Evolutionary conservation across 1,140 invertebrate genomes (phyloP).

Genomic region (Drosophila nikananu): DNA sequence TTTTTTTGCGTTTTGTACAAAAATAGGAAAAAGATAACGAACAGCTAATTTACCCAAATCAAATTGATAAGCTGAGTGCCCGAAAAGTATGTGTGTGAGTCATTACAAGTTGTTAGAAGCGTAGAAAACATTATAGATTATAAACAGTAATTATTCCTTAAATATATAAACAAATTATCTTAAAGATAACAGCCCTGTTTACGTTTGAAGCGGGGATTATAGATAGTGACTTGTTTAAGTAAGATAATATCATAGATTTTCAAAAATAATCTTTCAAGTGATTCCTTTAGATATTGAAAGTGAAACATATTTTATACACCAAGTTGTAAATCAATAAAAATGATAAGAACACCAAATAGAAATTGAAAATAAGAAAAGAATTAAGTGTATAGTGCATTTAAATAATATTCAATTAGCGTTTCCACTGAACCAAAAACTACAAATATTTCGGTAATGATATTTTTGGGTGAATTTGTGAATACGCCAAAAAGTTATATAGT

Average conservation of each 20-base stretch:
- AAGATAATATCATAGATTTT: background rate
- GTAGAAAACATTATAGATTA: constrained; percentile 3
- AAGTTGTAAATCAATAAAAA: background rate
- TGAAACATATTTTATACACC: background rate
- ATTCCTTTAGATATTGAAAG: background rate
- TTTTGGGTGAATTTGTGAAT: no score
- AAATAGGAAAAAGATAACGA: constrained; percentile 9
- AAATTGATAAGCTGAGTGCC: background rate
- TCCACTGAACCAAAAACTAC: background rate
- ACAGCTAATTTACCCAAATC: background rate
- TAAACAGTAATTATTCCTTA: background rate
- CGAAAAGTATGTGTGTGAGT: background rate
- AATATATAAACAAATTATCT: background rate
- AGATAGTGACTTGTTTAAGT: background rate
- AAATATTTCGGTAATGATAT: background rate
- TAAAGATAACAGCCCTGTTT: background rate
- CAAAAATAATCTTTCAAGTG: background rate
- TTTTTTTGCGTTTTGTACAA: background rate
- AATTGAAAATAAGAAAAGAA: no score
- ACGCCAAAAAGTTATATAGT: no score
- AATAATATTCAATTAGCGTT: background rate
- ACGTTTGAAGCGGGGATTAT: background rate
- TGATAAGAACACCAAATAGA: background rate
- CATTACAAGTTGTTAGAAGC: background rate
- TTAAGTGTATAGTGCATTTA: background rate